phyloP scores from a whole-genome alignment of 1,140 invertebrate genomes.

The Meloidogyne chitwoodi region DNA sequence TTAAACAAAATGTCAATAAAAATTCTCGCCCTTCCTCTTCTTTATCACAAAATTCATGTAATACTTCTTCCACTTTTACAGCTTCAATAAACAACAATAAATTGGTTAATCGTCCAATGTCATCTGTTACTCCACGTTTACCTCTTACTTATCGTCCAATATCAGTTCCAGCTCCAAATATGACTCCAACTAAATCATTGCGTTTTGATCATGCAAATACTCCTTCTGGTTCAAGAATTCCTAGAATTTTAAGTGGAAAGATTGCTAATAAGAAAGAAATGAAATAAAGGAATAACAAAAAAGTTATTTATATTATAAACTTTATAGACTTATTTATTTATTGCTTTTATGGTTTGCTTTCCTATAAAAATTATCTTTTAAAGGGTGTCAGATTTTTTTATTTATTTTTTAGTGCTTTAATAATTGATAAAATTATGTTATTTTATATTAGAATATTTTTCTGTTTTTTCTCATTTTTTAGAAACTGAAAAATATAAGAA shows the following conservation, averaged over 20 bases:
- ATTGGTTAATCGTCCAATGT: not conserved
- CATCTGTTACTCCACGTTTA: not conserved
- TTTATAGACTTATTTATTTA: no score
- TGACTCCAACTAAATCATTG: not conserved
- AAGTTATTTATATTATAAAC: no score
- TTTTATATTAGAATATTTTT: no score
- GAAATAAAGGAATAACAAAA: no score
- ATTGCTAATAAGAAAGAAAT: not conserved
- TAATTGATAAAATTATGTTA: no score
- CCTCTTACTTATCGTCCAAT: not conserved
- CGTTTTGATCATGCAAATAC: slow-evolving; percentile 1
- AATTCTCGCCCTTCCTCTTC: not conserved
- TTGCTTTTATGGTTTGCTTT: no score
- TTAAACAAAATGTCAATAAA: not conserved
- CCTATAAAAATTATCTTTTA: no score
- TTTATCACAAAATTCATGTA: not conserved
- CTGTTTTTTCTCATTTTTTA: no score
- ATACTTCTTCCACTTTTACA: not conserved
- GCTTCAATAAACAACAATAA: not conserved
- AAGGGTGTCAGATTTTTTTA: no score
- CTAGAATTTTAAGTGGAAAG: not conserved
- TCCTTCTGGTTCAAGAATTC: slow-evolving; percentile 6
- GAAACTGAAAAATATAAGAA: no score
- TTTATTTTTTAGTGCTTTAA: no score
- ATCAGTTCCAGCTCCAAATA: not conserved